Evolutionary conservation across 2,888 invertebrate genomes (phyloP).

Genomic region (Podotricha telesiphe): DNA sequence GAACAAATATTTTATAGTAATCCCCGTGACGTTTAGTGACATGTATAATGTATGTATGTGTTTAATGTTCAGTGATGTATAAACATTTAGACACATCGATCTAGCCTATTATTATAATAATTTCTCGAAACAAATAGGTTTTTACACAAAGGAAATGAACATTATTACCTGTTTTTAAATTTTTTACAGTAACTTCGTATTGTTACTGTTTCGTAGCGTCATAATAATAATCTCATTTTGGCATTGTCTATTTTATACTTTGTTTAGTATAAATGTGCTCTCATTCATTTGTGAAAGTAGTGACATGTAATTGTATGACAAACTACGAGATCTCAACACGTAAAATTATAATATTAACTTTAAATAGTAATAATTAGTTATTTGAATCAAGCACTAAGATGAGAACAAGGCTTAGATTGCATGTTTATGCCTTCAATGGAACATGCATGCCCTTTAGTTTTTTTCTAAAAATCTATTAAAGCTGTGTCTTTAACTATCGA

Average conservation of each 20-base stretch:
- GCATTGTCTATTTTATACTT: neutral
- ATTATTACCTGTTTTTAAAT: neutral
- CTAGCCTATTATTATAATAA: neutral
- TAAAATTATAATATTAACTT: neutral
- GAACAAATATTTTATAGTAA: constrained; percentile 20
- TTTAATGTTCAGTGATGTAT: constrained; percentile 23
- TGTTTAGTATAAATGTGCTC: constrained; percentile 12
- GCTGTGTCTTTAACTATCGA: constrained; percentile 64
- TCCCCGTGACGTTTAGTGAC: constrained; percentile 31
- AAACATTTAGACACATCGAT: neutral
- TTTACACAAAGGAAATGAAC: no score
- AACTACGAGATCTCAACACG: neutral
- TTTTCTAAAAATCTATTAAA: constrained; percentile 58
- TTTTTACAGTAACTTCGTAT: neutral
- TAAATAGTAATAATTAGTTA: neutral
- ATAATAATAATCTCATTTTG: neutral
- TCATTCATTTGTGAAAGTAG: neutral
- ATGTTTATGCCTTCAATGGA: constrained; percentile 54
- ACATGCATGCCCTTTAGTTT: constrained; percentile 65
- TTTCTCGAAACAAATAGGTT: no score
- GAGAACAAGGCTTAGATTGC: constrained; percentile 48
- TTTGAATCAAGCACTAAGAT: constrained; percentile 38
- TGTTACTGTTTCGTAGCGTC: no score
- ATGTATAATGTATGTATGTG: constrained; percentile 38
- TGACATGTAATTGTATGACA: constrained; percentile 19